Evolutionary conservation across 2,888 invertebrate species (phyloP), one percentile per base, ranked within the genome.

Genomic region (Deilephila elpenor): DNA sequence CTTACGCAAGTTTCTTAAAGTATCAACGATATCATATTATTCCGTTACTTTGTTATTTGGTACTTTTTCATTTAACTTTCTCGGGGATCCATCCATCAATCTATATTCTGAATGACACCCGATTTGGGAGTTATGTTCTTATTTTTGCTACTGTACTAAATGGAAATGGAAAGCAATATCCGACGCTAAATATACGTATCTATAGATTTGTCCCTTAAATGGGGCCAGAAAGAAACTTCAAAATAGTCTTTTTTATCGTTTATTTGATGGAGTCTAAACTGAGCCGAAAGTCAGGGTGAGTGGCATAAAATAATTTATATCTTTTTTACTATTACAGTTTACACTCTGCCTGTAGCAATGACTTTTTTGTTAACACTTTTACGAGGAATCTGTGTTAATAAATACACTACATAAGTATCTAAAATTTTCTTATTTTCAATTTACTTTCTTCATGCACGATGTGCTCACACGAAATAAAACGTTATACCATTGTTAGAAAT

Each of bases 51-150:
- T 74, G 64, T 60, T 34, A 51, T 64, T 60, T 59, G 5, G 53
- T 75, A 76, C 71, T 70, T 75, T 74, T 75, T 73, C 72, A 71
- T 74, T 73, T 76, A 76, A 75, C 70, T 75, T 76, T 73, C 70
- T 51, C 44, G 70, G 67, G 61, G 5, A 73, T 25, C 67, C 60
- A 75, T 75, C 75, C 74, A 74, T 80, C 74, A 78, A 78, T 75
- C 73, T n/a, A 29, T 74, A 71, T 71, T 71, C 60, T 71, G 62
- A 74, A 75, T 71, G 61, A 75, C 78, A 76, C 73, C 60, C 70
- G 71, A 70, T 74, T 74, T 61, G 74, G 71, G 72, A 76, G 59
- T 56, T 70, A 74, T 73, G 25, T 76, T 71, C 51, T 25, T 34
- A 32, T 32, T 17, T 37, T 72, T 67, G 72, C 34, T 20, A 37